Base-by-base conservation (phyloP, 2,888 invertebrate genomes). In the Lochmaea capreae region DNA sequence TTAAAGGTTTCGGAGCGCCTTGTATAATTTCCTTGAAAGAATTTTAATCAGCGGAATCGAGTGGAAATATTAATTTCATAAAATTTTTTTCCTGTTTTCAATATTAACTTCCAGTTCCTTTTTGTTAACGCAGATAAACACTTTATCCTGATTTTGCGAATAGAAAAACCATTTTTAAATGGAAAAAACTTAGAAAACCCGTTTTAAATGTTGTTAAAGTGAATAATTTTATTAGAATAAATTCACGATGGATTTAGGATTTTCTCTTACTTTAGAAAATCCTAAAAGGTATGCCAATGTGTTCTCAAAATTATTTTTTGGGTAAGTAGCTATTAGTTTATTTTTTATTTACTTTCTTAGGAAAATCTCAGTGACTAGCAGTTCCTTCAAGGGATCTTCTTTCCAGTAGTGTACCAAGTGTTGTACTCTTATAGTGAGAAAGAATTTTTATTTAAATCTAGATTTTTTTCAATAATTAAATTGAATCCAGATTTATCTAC, bases 261-360 rank as follows among this genome's bases (percentile, higher is more conserved):
- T 81, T 70, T 76, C 75, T 39, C 70, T 85, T 1, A 80, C 79
- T 49, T 72, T 76, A 68, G 85, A 87, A 74, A 91, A 92, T 87
- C 92, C 92, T 3, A 87, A 90, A 73, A 90, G 89, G 79, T 87
- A 85, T 59, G 89, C 92, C 14, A 91, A 90, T 82, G 79, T 89
- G 10, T 80, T 94, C 14, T 92, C 93, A 1, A 89, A 92, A 73
- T 84, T 93, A 49, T 81, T 80, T 74, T 84, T 84, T 67, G 67
- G 77, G 84, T 84, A 79, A 80, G 83, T 82, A 11, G 6, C 26
- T 49, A 6, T 26, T 26, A 26, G 26, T 33, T 5, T 46, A 0
- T 49, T 49, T 39, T 22, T 6, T 12, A 33, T 33, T 11, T 3
- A 57, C 2, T 18, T 18, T 2, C 14, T 16, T 16, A 22, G 22